Base-by-base conservation (phyloP, 2,888 invertebrate genomes). In the Chrysopilus asiliformis region DNA sequence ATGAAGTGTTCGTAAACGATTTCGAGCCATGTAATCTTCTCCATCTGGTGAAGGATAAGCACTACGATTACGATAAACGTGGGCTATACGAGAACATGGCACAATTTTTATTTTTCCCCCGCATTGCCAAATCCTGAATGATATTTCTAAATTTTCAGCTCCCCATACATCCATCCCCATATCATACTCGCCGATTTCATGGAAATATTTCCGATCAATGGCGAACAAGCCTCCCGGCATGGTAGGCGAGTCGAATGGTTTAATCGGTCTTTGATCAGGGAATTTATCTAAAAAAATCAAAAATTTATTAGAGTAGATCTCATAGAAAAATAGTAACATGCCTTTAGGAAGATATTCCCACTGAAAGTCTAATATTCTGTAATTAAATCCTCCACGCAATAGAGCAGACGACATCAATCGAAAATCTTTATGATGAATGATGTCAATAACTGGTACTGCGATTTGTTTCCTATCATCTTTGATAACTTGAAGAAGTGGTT, bases 171-270 rank as follows among this genome's bases (percentile, higher is more conserved):
- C 87, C 94, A 97, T 93, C 18, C 43, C 34, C 30, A 79, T 60
- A 57, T 95, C 95, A 57, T 95, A 95, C 58, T 85, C 83, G 3
- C 94, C 94, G 34, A 97, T 71, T 42, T 84, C 68, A 48, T 75
- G 73, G 58, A 97, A 98, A 63, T 90, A 94, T 36, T 79, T 64
- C 22, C 82, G 70, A 54, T 87, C 76, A 29, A 97, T 86, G 0
- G 95, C 95, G 66, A 97, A 97, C 30, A 98, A 62, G 2, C 97
- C 97, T 1, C 97, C 97, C 2, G 95, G 93, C 93, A 95, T 95
- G 1, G 94, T 93, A 2, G 95, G 93, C 0, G 91, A 87, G 47
- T 73, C 77, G 36, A 94, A 82, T 1, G 93, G 90, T 49, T 33
- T 33, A n/a, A 37, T 32, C 4, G 36, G 32, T 8, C 24, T 15